Evolutionary conservation across 2,888 invertebrate genomes (phyloP), one percentile per base, ranked within the genome.

Genomic region (Abscondita cerata): DNA sequence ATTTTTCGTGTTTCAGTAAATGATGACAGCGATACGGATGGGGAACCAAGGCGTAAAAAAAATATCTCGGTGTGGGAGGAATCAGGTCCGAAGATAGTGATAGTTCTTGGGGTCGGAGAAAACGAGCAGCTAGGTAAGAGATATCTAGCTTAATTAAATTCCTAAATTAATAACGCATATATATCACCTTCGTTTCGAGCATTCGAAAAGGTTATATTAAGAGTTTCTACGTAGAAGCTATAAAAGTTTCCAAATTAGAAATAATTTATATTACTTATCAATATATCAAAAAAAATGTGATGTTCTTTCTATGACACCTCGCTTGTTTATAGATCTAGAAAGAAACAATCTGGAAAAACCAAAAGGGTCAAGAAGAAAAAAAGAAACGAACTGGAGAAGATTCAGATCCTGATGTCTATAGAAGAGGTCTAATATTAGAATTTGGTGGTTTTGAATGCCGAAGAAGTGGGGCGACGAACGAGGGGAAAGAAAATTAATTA

Each of bases 401-500:
- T 55, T 81, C 81, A 31, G 82, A 82, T 20, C 79, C 76, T 6
- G 78, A 81, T 18, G 76, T 65, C 1, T 72, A 69, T 50, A 71
- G 64, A 56, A 73, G 75, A 40, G 79, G 80, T 62, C 74, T 78
- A 1, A 79, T 76, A 66, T 78, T 81, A 61, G 85, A 85, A n/a
- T 86, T 84, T 77, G 86, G 86, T 9, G 85, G 85, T 0, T 81
- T 86, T 64, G 84, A 85, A 81, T 52, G 87, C 87, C 72, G n/a
- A n/a, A n/a, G 84, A 84, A 38, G 83, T 87, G 59, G 84, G 86
- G 52, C 84, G 90, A 72, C 82, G 90, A 67, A 92, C 92, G 0
- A 79, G 92, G 4, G 91, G 90, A 65, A 85, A 86, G 70, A 89
- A 89, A 79, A 89, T 90, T 64, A 88, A 89, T 76, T 93, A 93